Base-by-base conservation (phyloP, 2,797 vertebrate genomes). In the Typhlichthys eigenmanni region DNA sequence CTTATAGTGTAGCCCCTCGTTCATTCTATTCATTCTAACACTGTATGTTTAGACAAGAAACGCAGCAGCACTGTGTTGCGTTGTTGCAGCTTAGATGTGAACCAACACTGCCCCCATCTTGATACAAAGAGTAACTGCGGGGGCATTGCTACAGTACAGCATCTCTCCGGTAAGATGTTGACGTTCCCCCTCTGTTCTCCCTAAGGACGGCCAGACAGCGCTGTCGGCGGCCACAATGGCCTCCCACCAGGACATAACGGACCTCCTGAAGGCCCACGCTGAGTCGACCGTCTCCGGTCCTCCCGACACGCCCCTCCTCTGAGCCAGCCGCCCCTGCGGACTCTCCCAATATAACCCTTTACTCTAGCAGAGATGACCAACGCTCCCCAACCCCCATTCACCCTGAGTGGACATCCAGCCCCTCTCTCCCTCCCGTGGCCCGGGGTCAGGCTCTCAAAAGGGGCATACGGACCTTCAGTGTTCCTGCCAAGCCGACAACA, bases 131-230 rank as follows among this genome's bases (percentile, higher is more conserved):
- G 50, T 60, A 73, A 81, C 74, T 90, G 74, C 89, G 19, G 19
- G 19, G 34, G 34, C 34, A 38, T 38, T 38, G 34, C 1, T 0
- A 12, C 47, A n/a, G 19, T 19, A 19, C 19, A 2, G 2, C 19
- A 19, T 19, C 19, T 63, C 17, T 34, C 10, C 49, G 2, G 1
- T 59, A 6, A 67, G 38, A 43, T 1, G 29, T 9, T 54, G 14
- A 57, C 38, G 16, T 49, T 16, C 57, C 55, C 24, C 66, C 5
- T 66, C 8, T 55, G 43, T 68, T n/a, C 61, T 59, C 62, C 32
- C 47, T 2, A 70, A 93, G 93, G 86, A 91, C 5, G 89, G 88
- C 56, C 87, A 91, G 63, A 91, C 87, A 5, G 93, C 93, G 1
- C 74, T 82, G 70, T 76, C 68, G 1, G 80, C 88, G 63, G 92